Evolutionary conservation across 2,113 vertebrate species (phyloP), one percentile per base, ranked within the genome.

Genomic region (Nanorana parkeri): DNA sequence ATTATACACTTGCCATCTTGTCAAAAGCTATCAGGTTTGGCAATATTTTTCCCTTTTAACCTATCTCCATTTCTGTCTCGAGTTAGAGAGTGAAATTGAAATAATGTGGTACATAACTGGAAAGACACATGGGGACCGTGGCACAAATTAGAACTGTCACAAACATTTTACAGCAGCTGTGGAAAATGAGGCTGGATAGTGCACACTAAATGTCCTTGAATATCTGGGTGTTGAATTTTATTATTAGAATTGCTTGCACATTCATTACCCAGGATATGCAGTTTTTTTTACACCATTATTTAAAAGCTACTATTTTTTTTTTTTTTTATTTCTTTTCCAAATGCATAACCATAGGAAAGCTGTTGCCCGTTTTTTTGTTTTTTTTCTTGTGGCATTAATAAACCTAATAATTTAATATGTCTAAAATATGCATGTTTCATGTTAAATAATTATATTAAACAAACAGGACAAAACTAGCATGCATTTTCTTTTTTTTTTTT

Each of bases 81-180:
- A 52, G n/a, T 23, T 80, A 84, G 54, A 21, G 24, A 76, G n/a
- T 60, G 78, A 56, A 81, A 85, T 86, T 73, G 85, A 85, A 87
- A 84, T 84, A 79, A 85, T 23, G 0, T 85, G 28, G 86, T 81
- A 73, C 68, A 21, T 68, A 36, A 84, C 19, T 28, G 52, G 61
- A 71, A 66, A 77, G 63, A 60, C 23, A 47, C 4, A 8, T 56
- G 74, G 68, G 84, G 85, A 71, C 82, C 29, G 23, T 81, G 51
- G 77, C 74, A 84, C 86, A 85, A 84, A 88, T 88, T 84, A 84
- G 74, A 88, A 63, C 85, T 85, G 83, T 90, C 83, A 78, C 83
- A 85, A 87, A 87, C 52, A 83, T 86, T 89, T 90, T 84, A 85
- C 17, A 5, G 82, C 81, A 80, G n/a, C 56, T 64, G 71, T 67